Evolutionary conservation across 2,888 invertebrate genomes (phyloP), one percentile per base, ranked within the genome.

Genomic region (Drosophila vallismaia): DNA sequence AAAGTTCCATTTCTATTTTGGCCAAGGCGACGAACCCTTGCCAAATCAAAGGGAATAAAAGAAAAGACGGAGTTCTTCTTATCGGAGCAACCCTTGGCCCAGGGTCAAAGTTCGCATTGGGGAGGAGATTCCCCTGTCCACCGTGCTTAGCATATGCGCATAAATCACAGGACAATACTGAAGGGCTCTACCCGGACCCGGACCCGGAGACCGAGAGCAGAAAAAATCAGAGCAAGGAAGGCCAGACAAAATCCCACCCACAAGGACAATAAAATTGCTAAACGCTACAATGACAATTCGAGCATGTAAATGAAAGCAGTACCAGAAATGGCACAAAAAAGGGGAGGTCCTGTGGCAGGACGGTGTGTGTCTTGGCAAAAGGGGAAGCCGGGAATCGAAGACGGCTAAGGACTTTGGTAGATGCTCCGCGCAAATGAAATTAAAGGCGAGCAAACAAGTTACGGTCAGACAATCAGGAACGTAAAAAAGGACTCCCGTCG

Each of bases 371-470:
- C 19, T 19, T 19, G 19, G 19, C 19, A 19, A 19, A 19, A 2
- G 19, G 19, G 19, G 71, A 57, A 48, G 52, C 36, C 66, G 31
- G n/a, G 49, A 54, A 24, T 38, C 55, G 29, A 56, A 67, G 49
- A 36, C n/a, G 10, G 33, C 62, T 28, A 36, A 14, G 45, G 53
- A 50, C 54, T 24, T 40, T 31, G 49, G 42, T 38, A 28, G 50
- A 46, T 24, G 60, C 44, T 44, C 76, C 87, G 80, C 83, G 77
- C 88, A 89, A 88, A 88, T 88, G 86, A 89, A 89, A 89, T 88
- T 88, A 89, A 88, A 88, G 88, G 84, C 88, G 88, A 87, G 88
- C 88, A 88, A 89, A 88, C 88, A 89, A 89, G 88, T 89, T 84
- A 84, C 84, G 84, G 84, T 86, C 84, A 84, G 83, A 83, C 88